Percentiles rank a stretch among this genome's conserved stretches.
Evolutionary conservation across 1,140 invertebrate species (phyloP).

Genomic region (Bombus huntii): DNA sequence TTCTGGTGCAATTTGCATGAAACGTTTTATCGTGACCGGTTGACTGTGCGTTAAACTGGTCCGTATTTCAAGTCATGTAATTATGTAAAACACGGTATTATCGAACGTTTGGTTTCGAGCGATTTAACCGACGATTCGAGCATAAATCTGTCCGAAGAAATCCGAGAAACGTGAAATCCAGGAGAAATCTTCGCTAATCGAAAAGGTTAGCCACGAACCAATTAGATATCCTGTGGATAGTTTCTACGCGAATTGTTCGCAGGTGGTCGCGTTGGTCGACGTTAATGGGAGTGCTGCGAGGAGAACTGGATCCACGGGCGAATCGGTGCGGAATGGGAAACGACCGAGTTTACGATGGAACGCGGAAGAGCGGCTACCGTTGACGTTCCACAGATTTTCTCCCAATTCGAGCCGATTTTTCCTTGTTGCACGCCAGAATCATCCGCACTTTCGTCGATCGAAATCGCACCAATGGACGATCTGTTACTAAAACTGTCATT

Average conservation of each 20-base stretch:
- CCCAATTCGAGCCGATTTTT: constrained; percentile 9
- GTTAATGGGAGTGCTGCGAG: not conserved
- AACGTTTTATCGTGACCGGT: no score
- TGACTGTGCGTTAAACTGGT: no score
- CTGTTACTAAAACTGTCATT: not conserved
- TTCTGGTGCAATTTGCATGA: no score
- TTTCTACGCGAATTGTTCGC: not conserved
- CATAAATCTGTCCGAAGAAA: not conserved
- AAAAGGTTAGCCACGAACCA: not conserved
- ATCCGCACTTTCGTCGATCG: not conserved
- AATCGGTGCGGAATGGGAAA: constrained; percentile 45
- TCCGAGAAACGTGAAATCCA: not conserved
- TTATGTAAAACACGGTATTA: no score
- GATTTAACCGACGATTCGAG: no score
- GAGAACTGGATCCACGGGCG: constrained; percentile 26
- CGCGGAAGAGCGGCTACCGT: constrained; percentile 29
- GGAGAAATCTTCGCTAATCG: not conserved
- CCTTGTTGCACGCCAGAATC: constrained; percentile 11
- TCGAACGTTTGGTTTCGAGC: no score
- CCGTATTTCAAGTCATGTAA: no score
- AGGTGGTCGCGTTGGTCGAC: not conserved
- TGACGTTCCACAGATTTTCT: not conserved
- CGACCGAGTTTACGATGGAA: constrained; percentile 40
- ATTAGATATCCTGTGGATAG: not conserved
- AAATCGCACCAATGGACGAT: not conserved